phyloP scores from a whole-genome alignment of 2,888 invertebrate genomes.

The Congeria kusceri region DNA sequence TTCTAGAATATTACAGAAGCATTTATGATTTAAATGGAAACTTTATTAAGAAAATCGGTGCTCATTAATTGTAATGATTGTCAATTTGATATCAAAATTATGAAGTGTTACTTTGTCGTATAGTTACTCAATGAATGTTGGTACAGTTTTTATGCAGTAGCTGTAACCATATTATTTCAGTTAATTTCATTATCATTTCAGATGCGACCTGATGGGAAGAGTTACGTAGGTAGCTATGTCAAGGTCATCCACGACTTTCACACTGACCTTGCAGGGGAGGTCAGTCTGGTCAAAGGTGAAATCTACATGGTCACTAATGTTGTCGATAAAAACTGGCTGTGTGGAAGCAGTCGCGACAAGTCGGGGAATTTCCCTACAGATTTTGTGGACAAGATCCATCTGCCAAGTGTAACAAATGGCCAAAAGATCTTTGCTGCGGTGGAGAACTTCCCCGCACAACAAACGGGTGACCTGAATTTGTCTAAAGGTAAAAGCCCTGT shows the following conservation, averaged over 20 bases:
- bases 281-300: slow-evolving; percentile 78
- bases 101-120: no score
- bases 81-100: no score
- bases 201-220: slow-evolving; percentile 75
- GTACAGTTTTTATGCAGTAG: no score
- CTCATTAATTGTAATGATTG: no score
- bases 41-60: no score
- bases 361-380: slow-evolving; percentile 81
- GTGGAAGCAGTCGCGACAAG: slow-evolving; percentile 68
- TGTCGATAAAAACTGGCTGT: slow-evolving; percentile 82
- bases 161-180: no score
- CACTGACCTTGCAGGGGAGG: slow-evolving; percentile 77
- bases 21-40: no score
- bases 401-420: slow-evolving; percentile 73
- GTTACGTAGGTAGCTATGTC: slow-evolving; percentile 79
- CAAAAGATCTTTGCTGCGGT: slow-evolving; percentile 80
- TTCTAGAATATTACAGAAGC: no score
- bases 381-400: slow-evolving; percentile 77
- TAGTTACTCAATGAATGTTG: no score
- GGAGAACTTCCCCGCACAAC: slow-evolving; percentile 78
- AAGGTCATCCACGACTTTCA: slow-evolving; percentile 80
- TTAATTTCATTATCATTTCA: slow-evolving; percentile 55
- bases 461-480: slow-evolving; percentile 81
- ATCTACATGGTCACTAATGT: slow-evolving; percentile 75
- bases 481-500: slow-evolving; percentile 74